A percentile compares a stretch with the other conserved stretches of the same genome.
Evolutionary conservation across 2,113 vertebrate genomes (phyloP).

Genomic region (Vireo altiloquus): DNA sequence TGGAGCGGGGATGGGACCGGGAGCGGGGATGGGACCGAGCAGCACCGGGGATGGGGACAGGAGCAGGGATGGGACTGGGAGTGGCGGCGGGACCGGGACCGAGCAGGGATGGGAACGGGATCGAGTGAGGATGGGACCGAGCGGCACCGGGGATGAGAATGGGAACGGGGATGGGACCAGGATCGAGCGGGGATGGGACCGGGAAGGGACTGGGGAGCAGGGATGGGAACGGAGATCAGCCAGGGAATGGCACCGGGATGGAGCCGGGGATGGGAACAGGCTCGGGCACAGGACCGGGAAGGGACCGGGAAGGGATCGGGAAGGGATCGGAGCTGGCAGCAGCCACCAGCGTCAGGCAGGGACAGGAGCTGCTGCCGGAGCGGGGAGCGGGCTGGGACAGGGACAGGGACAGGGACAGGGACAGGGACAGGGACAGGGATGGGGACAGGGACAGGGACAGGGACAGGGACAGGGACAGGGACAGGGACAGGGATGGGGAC

Average conservation of each 20-base stretch:
- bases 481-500: background rate
- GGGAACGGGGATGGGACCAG: too few relatives aligned
- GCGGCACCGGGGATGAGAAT: too few relatives aligned
- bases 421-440: background rate
- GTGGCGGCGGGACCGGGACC: accelerated
- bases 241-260: background rate
- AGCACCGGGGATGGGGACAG: too few relatives aligned
- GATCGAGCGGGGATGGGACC: too few relatives aligned
- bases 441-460: background rate
- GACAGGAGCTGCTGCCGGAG: background rate
- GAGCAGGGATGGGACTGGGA: background rate
- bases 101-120: too few relatives aligned
- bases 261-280: background rate
- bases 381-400: background rate
- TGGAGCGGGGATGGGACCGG: too few relatives aligned
- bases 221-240: background rate
- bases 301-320: background rate
- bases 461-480: background rate
- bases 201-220: background rate
- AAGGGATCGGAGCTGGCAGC: background rate
- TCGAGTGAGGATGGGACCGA: too few relatives aligned
- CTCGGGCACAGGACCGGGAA: background rate
- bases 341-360: background rate
- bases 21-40: accelerated
- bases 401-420: background rate